phyloP scores from a whole-genome alignment of 2,888 invertebrate genomes.

The Standfussiana lucernea region DNA sequence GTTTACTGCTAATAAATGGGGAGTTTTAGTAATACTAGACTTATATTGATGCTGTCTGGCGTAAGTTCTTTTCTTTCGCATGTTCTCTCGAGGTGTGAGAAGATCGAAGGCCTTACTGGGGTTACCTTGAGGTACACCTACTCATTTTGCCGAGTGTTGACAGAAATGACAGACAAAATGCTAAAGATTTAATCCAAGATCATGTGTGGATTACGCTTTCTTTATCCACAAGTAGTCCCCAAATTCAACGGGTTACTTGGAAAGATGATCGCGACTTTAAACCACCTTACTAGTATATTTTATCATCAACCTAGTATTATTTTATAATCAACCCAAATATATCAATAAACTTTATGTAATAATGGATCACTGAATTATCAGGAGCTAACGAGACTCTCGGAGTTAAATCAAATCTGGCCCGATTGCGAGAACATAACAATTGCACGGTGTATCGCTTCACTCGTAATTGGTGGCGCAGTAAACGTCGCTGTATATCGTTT shows the following conservation, averaged over 20 bases:
- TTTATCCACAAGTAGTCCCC: background rate
- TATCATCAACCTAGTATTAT: background rate
- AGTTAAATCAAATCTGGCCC: slow-evolving; percentile 49
- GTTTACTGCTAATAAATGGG: slow-evolving; percentile 46
- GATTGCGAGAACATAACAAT: slow-evolving; percentile 56
- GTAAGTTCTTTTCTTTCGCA: background rate
- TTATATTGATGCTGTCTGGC: slow-evolving; percentile 28
- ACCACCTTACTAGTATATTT: background rate
- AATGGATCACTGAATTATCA: slow-evolving; percentile 14
- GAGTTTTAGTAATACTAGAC: slow-evolving; percentile 25
- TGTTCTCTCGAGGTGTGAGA: background rate
- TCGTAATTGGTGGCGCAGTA: slow-evolving; percentile 55
- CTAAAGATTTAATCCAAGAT: background rate
- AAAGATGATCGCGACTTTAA: background rate
- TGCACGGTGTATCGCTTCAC: slow-evolving; percentile 44
- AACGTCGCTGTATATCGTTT: slow-evolving; percentile 59
- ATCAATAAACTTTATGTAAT: background rate
- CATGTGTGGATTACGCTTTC: background rate
- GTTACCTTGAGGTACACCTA: slow-evolving; percentile 3
- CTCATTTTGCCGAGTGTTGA: background rate
- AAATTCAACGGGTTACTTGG: background rate
- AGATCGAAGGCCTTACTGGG: slow-evolving; percentile 16
- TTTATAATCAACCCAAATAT: background rate
- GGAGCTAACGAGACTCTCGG: slow-evolving; percentile 14
- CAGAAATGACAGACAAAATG: background rate